phyloP scores from a whole-genome alignment of 2,888 invertebrate species.

The Drosophila affinis region DNA sequence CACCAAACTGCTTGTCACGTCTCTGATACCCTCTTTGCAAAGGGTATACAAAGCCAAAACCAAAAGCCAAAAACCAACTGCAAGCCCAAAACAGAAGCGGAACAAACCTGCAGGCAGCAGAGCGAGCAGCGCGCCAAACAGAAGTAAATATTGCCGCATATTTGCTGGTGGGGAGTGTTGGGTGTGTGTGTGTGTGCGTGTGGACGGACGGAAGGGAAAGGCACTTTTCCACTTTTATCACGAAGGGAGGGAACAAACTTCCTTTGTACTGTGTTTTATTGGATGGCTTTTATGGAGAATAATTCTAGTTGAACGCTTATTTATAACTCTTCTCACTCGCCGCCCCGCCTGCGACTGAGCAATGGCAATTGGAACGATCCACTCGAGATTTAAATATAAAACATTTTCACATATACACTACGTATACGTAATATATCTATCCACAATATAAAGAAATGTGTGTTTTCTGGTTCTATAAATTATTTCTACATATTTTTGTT shows the following conservation, averaged over 20 bases:
- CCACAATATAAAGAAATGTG: conserved; percentile 15
- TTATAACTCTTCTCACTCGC: conserved; percentile 55
- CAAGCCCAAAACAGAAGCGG: conserved; percentile 25
- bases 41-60: conserved; percentile 14
- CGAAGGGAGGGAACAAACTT: too few relatives aligned
- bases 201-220: not conserved
- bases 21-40: too few relatives aligned
- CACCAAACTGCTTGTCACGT: too few relatives aligned
- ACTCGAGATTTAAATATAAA: conserved; percentile 34
- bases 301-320: conserved; percentile 17
- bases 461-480: conserved; percentile 50
- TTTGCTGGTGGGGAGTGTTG: conserved; percentile 18
- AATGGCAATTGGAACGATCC: conserved; percentile 51
- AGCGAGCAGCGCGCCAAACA: conserved; percentile 47
- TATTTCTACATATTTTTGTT: conserved; percentile 51
- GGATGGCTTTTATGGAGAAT: conserved; percentile 12
- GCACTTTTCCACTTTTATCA: conserved; percentile 22
- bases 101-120: conserved; percentile 65
- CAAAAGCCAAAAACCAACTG: conserved; percentile 17
- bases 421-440: conserved; percentile 1
- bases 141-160: conserved; percentile 67
- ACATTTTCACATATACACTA: not conserved
- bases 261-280: conserved; percentile 7
- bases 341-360: conserved; percentile 26
- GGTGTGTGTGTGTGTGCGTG: too few relatives aligned